These are phyloP conservation scores for Pholis gunnellus DNA, from an alignment of 2,113 vertebrate species.

Conservation along the genomic window DNA sequence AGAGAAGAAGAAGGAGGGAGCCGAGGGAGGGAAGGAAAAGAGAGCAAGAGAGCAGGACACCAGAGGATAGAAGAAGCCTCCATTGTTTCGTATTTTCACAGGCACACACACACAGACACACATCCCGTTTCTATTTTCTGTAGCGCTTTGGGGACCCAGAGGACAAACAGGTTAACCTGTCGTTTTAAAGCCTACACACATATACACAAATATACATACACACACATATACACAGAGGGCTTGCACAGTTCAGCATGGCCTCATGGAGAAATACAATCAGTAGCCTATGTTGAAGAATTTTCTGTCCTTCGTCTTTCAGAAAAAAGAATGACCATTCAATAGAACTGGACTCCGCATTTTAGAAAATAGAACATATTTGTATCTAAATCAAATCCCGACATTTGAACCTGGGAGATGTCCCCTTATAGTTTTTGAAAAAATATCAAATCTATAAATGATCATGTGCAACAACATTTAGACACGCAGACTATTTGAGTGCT, in stretches of 20 bases:
- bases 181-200: slow-evolving; percentile 46
- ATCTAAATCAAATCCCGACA: neutral
- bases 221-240: neutral
- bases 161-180: slow-evolving; percentile 70
- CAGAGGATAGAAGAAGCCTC: slow-evolving; percentile 59
- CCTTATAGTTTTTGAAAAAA: neutral
- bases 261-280: slow-evolving; percentile 5
- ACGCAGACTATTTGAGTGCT: neutral
- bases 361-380: neutral
- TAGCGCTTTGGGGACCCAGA: slow-evolving; percentile 39
- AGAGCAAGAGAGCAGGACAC: slow-evolving; percentile 54
- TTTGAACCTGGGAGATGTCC: neutral
- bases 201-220: neutral
- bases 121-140: slow-evolving; percentile 48
- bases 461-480: neutral
- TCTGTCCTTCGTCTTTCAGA: neutral
- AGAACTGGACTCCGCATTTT: neutral
- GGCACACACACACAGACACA: slow-evolving; percentile 14
- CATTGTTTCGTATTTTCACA: slow-evolving; percentile 60
- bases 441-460: slow-evolving; percentile 10
- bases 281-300: neutral
- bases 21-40: slow-evolving; percentile 27
- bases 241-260: slow-evolving; percentile 14
- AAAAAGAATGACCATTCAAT: neutral
- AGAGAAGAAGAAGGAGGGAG: slow-evolving; percentile 24